Conservation (phyloP, 2,888 invertebrate genomes). For the Rhamnusium bicolor region DNA sequence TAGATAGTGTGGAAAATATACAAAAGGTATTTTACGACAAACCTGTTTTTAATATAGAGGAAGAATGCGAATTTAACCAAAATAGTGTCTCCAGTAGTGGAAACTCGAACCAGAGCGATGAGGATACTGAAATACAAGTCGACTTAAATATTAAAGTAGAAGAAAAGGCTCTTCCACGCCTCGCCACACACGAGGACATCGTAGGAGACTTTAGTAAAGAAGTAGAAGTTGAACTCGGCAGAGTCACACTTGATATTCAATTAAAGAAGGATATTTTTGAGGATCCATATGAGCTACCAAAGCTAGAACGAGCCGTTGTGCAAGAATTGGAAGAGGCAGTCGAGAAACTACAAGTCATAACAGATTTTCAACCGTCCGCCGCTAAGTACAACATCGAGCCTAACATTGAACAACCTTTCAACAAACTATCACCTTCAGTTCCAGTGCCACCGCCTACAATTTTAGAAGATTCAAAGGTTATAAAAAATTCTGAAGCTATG, state of each 20-base stretch:
- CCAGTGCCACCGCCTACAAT: slow-evolving; percentile 46
- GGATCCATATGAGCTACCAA: slow-evolving; percentile 44
- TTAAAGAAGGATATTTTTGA: slow-evolving; percentile 36
- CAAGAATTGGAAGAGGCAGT: slow-evolving; percentile 66
- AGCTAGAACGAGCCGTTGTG: slow-evolving; percentile 59
- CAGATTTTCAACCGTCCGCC: slow-evolving; percentile 64
- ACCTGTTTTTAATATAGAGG: slow-evolving; percentile 73
- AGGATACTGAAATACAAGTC: slow-evolving; percentile 60
- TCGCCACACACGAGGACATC: slow-evolving; percentile 58
- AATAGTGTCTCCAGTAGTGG: slow-evolving; percentile 56
- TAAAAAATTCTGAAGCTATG: slow-evolving; percentile 43
- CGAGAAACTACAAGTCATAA: slow-evolving; percentile 65
- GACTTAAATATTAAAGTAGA: slow-evolving; percentile 58
- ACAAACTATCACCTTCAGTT: slow-evolving; percentile 55
- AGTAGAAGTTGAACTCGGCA: slow-evolving; percentile 75
- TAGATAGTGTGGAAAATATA: slow-evolving; percentile 72
- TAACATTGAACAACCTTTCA: slow-evolving; percentile 65
- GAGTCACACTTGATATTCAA: slow-evolving; percentile 47
- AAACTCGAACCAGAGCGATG: slow-evolving; percentile 61
- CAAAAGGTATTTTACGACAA: slow-evolving; percentile 75
- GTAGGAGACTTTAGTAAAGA: slow-evolving; percentile 75
- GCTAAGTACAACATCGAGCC: slow-evolving; percentile 67
- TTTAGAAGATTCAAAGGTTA: slow-evolving; percentile 53
- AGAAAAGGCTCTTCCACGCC: slow-evolving; percentile 44
- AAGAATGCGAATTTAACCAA: slow-evolving; percentile 44